Evolutionary conservation across 2,113 vertebrate species (phyloP).

Genomic region (Mugil cephalus): DNA sequence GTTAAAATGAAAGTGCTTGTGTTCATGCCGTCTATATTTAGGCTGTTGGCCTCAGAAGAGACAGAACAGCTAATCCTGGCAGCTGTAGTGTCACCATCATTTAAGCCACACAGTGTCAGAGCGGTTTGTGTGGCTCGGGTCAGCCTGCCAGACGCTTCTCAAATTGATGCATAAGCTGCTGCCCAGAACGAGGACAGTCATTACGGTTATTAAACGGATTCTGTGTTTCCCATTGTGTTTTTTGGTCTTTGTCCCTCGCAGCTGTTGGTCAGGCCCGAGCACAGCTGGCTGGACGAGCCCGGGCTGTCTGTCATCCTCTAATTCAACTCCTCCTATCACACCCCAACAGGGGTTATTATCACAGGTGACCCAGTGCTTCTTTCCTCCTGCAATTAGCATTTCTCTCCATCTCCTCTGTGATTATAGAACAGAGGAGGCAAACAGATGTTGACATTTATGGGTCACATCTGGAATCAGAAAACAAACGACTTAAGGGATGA

Average conservation of each 20-base stretch:
- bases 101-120: constrained; percentile 26
- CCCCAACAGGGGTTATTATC: constrained; percentile 15
- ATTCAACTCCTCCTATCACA: constrained; percentile 28
- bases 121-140: constrained; percentile 25
- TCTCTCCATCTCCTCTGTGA: constrained; percentile 9
- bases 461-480: neutral
- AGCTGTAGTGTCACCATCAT: constrained; percentile 32
- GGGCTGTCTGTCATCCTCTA: constrained; percentile 30
- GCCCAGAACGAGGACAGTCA: constrained; percentile 44
- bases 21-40: constrained; percentile 23
- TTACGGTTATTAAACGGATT: constrained; percentile 41
- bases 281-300: constrained; percentile 25
- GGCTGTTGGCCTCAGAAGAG: constrained; percentile 27
- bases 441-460: constrained; percentile 17
- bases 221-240: constrained; percentile 31
- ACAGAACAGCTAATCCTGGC: constrained; percentile 37
- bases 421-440: neutral
- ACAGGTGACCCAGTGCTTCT: neutral
- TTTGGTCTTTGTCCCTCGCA: constrained; percentile 47
- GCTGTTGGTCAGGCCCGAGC: constrained; percentile 48
- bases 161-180: constrained; percentile 43
- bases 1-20: neutral
- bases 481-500: neutral
- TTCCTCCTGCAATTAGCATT: constrained; percentile 16
- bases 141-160: constrained; percentile 27